Conservation (phyloP, 1,140 invertebrate species). For the Apis laboriosa region DNA sequence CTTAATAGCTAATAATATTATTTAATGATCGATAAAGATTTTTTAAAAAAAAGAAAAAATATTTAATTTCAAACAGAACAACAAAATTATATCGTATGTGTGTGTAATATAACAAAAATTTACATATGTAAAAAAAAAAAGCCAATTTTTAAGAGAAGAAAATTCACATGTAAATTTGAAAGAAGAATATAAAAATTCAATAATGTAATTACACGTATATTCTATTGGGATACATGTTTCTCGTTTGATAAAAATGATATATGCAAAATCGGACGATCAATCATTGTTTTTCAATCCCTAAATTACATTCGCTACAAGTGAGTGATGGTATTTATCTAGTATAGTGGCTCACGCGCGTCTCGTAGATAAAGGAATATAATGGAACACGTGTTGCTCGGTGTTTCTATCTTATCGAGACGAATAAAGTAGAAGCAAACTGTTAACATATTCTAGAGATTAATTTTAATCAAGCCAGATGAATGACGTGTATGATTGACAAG, state of each 20-base stretch:
- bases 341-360: not conserved
- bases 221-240: not conserved
- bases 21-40: too few species aligned
- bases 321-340: conserved; percentile 12
- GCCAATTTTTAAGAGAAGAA: not conserved
- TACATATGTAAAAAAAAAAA: not conserved
- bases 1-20: too few species aligned
- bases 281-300: conserved; percentile 10
- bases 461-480: not conserved
- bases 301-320: conserved; percentile 15
- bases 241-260: not conserved
- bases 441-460: not conserved
- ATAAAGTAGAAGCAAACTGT: not conserved
- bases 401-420: conserved; percentile 18
- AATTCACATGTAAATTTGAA: not conserved
- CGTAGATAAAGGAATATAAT: not conserved
- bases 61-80: too few species aligned
- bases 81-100: too few species aligned
- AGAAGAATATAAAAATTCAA: not conserved
- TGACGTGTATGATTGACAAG: too few species aligned
- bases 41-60: too few species aligned
- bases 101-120: not conserved
- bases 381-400: conserved; percentile 21
- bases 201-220: not conserved
- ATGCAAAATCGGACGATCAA: not conserved